Evolutionary conservation across 2,113 vertebrate genomes (phyloP).

Genomic region (Cololabis saira): DNA sequence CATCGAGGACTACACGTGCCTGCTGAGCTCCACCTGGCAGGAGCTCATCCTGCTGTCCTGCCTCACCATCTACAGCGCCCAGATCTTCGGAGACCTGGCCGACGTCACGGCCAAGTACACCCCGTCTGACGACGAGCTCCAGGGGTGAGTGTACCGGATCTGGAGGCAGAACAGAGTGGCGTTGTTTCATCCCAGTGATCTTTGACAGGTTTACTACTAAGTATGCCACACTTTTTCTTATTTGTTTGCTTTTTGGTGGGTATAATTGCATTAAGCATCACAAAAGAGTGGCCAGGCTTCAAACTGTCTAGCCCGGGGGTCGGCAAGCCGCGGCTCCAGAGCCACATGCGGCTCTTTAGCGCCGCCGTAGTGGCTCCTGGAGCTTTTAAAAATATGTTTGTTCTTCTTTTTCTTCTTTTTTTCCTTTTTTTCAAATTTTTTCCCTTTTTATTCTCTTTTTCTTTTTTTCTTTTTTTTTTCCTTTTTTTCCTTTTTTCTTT

Average conservation of each 20-base stretch:
- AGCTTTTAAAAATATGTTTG: too few relatives aligned
- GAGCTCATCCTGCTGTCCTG: constrained; percentile 97
- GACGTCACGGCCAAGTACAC: constrained; percentile 96
- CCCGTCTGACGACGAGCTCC: constrained; percentile 94
- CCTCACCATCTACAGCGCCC: constrained; percentile 95
- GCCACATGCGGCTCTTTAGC: too few relatives aligned
- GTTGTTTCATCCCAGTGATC: neutral
- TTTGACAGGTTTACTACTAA: neutral
- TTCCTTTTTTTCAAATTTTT: too few relatives aligned
- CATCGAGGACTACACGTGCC: constrained; percentile 98
- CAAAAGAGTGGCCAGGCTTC: too few relatives aligned
- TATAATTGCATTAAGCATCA: too few relatives aligned
- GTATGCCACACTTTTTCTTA: neutral
- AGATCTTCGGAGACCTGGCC: constrained; percentile 95
- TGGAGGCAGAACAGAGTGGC: accelerated
- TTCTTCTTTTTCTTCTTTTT: too few relatives aligned
- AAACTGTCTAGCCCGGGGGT: too few relatives aligned
- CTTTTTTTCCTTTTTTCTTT: too few relatives aligned
- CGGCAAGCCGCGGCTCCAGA: too few relatives aligned
- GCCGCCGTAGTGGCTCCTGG: too few relatives aligned
- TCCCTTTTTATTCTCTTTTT: too few relatives aligned
- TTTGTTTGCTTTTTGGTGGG: neutral
- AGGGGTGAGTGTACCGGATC: constrained; percentile 90
- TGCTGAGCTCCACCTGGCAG: constrained; percentile 97
- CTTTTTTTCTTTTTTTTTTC: too few relatives aligned